Conservation (phyloP, 2,888 invertebrate genomes). For the Athalia cordata region DNA sequence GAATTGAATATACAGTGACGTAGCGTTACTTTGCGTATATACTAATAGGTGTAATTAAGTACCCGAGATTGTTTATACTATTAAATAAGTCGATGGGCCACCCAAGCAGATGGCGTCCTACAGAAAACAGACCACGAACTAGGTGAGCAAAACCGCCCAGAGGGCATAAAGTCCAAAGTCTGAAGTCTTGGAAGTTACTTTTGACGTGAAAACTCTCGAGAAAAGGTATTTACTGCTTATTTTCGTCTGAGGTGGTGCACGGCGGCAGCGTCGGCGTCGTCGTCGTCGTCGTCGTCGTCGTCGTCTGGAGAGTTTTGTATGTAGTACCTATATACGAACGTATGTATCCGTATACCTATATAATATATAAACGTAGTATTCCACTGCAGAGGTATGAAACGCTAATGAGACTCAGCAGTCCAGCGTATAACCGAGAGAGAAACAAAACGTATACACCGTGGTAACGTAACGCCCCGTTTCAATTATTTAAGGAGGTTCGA, state of each 20-base stretch:
- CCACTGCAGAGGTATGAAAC: too few relatives aligned
- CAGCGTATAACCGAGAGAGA: too few relatives aligned
- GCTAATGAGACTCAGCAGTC: too few relatives aligned
- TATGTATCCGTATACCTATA: neutral
- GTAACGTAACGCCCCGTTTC: too few relatives aligned
- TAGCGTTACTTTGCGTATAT: neutral
- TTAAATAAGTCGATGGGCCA: constrained; percentile 44
- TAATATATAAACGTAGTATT: too few relatives aligned
- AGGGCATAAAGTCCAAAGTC: neutral
- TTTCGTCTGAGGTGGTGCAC: neutral
- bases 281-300: too few relatives aligned
- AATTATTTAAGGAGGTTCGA: too few relatives aligned
- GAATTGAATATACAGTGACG: constrained; percentile 12
- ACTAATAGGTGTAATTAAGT: constrained; percentile 42
- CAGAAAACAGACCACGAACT: too few relatives aligned
- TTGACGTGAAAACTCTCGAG: neutral
- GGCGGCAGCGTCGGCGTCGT: too few relatives aligned
- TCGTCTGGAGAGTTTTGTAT: neutral
- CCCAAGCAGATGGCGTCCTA: constrained; percentile 35
- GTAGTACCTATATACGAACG: neutral
- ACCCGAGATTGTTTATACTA: constrained; percentile 31
- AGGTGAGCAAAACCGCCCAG: neutral
- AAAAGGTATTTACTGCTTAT: neutral
- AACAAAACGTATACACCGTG: too few relatives aligned
- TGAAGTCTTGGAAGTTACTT: constrained; percentile 4